These are phyloP conservation scores for Andricus grossulariae DNA, from an alignment of 1,140 invertebrate genomes.

Conservation along the genomic window DNA sequence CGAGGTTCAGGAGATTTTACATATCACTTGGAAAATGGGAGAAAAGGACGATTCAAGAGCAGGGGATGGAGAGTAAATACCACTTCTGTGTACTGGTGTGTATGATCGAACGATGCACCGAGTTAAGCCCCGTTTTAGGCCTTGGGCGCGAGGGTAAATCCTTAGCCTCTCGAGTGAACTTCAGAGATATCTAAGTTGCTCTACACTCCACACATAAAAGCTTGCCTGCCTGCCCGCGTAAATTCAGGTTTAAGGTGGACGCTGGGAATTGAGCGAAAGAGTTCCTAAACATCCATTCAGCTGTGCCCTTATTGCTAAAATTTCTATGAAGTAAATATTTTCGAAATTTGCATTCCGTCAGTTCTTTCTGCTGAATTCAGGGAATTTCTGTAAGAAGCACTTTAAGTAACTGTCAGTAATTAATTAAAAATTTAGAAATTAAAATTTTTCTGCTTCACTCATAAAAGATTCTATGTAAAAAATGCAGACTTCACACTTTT, in stretches of 20 bases:
- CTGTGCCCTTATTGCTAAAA: no score
- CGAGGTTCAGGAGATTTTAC: constrained; percentile 10
- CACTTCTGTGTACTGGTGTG: constrained; percentile 36
- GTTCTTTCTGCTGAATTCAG: no score
- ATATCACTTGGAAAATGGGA: constrained; percentile 24
- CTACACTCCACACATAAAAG: neutral
- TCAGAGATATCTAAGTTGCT: constrained; percentile 39
- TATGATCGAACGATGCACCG: constrained; percentile 50
- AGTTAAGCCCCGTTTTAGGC: constrained; percentile 48
- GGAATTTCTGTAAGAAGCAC: no score
- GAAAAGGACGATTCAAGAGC: neutral
- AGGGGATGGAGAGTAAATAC: constrained; percentile 20
- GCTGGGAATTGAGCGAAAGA: neutral
- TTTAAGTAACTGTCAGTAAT: no score
- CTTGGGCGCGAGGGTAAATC: constrained; percentile 41
- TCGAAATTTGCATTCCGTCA: no score
- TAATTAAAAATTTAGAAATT: no score
- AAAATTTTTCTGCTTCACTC: no score
- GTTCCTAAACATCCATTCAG: neutral
- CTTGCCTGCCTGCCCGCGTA: neutral
- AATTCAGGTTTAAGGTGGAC: neutral
- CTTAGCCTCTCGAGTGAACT: constrained; percentile 42
- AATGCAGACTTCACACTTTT: no score
- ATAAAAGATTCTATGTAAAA: no score
- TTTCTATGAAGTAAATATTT: no score